phyloP scores from a whole-genome alignment of 2,888 invertebrate species.

The Teinopalpus imperialis region DNA sequence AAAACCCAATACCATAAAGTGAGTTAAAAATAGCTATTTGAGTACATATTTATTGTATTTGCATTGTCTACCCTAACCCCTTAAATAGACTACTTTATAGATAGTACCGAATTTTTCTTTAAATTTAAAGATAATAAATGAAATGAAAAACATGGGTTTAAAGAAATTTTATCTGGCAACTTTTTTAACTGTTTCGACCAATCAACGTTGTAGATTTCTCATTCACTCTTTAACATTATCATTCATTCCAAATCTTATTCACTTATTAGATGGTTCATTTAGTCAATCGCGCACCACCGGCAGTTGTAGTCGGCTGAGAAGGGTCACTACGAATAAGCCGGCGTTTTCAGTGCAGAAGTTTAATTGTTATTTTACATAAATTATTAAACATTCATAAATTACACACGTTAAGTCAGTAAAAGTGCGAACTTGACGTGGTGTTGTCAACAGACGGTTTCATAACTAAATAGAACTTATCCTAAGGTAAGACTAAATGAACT shows the following conservation, averaged over 20 bases:
- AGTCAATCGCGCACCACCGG: slow-evolving; percentile 66
- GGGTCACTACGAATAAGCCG: slow-evolving; percentile 66
- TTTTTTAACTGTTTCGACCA: slow-evolving; percentile 1
- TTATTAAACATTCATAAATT: slow-evolving; percentile 30
- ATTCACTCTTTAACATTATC: background rate
- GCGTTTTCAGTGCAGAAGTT: slow-evolving; percentile 57
- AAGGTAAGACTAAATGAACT: slow-evolving; percentile 56
- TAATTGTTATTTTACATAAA: slow-evolving; percentile 44
- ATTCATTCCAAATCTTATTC: background rate
- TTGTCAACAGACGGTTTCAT: slow-evolving; percentile 51
- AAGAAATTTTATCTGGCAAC: slow-evolving; percentile 4
- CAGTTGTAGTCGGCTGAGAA: slow-evolving; percentile 60
- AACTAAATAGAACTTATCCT: slow-evolving; percentile 56
- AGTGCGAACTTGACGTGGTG: slow-evolving; percentile 56
- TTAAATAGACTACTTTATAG: too few species aligned
- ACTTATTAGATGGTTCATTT: background rate
- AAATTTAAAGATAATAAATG: too few species aligned
- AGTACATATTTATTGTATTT: too few species aligned
- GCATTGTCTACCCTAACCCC: too few species aligned
- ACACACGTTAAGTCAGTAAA: slow-evolving; percentile 46
- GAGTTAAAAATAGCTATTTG: too few species aligned
- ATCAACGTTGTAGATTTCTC: background rate
- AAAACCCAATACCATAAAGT: too few species aligned
- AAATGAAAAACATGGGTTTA: too few species aligned
- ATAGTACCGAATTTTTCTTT: too few species aligned